Evolutionary conservation across 2,797 vertebrate species (phyloP), one percentile per base, ranked within the genome.

Genomic region (Esox lucius): DNA sequence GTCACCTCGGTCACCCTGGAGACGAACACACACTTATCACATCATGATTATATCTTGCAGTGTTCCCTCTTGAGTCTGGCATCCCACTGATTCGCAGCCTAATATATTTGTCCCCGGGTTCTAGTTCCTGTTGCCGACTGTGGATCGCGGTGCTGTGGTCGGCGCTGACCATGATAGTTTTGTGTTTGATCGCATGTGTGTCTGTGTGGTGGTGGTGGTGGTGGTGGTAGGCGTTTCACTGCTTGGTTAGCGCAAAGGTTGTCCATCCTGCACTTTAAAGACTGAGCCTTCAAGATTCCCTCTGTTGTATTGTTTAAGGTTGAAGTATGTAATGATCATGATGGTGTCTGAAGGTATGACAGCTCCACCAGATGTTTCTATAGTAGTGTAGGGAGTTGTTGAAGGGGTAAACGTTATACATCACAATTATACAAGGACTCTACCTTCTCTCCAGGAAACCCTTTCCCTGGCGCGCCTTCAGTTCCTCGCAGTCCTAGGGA

Each of bases 391-490:
- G 9, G 56, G n/a, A 16, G n/a, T 59, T 59, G n/a, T 24, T 22
- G 33, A 35, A 2, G 56, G 53, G 53, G 53, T 22, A 59, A 59
- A 59, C n/a, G 22, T 17, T 59, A 2, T 59, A 22, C 8, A 59
- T 24, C n/a, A n/a, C 3, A 59, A 24, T 9, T 19, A 22, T 8
- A 59, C n/a, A 59, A 56, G 17, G n/a, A 59, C 56, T 68, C 26
- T 89, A 95, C 95, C 95, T 97, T 96, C 86, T 94, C 92, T 76
- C 95, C 96, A n/a, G 90, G 33, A 1, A 87, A 76, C 79, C 95
- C 95, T 91, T 85, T 95, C 2, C 95, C 95, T 2, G 91, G 79
- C 0, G 70, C 75, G 81, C 95, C 95, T 73, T 95, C 94, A 1
- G 73, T 72, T 61, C 95, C 95, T 86, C 87, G 90, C n/a, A 26